Evolutionary conservation across 2,888 invertebrate genomes (phyloP), one percentile per base, ranked within the genome.

Genomic region (Cosmorhoe ocellata): DNA sequence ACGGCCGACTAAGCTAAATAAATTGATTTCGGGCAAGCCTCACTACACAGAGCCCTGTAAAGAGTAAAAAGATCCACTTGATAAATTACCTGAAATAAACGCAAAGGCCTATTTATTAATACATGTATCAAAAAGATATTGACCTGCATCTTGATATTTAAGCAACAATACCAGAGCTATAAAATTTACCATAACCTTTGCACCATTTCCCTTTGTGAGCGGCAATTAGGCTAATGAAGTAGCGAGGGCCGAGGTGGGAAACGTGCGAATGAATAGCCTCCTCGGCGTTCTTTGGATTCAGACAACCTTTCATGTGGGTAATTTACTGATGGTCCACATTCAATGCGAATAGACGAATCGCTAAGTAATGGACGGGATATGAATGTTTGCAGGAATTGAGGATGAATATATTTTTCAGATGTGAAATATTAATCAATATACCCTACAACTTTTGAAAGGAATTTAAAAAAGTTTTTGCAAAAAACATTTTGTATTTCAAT

Each of bases 221-320:
- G 66, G 87, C 88, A 88, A 89, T 89, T 89, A 89, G 84, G 79
- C 82, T 88, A 88, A 88, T 89, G 88, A 89, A 89, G 87, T 80
- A 79, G 74, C 73, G 69, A 69, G 71, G 65, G 69, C 69, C 65
- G 66, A 69, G 52, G 36, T 36, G 36, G 36, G 41, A 48, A 48
- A 26, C 44, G 71, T 72, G 77, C 70, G 79, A 84, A 84, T 88
- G 88, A 87, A 89, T 83, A 71, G 74, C 74, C 76, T 76, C 69
- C 67, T 73, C 75, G 63, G 64, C 74, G 79, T 78, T 84, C 82
- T 78, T 79, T 70, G 74, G 79, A 82, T 85, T 84, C 80, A 81
- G 68, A 79, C 76, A 79, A 85, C 84, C 84, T 89, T 89, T 89
- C 85, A 88, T 88, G 87, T 84, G 81, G 82, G 79, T 75, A 84